A percentile compares a stretch with the other conserved stretches of the same genome.
phyloP scores from a whole-genome alignment of 2,113 vertebrate genomes.

The Gnathonemus longibarbis region DNA sequence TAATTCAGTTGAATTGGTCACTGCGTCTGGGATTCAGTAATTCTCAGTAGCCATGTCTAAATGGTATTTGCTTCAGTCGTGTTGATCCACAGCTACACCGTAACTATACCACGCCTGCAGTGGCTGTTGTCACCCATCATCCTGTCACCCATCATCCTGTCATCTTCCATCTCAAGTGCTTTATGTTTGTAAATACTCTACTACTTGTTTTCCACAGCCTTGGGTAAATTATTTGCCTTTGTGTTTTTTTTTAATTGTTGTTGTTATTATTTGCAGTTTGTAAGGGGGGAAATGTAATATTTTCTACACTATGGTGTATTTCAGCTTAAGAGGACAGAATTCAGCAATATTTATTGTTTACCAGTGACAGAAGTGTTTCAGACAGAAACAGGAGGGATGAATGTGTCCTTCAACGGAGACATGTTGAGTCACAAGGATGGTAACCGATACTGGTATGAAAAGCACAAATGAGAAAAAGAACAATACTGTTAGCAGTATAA shows the following conservation, averaged over 20 bases:
- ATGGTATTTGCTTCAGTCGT: neutral
- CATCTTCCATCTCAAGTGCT: conserved; percentile 31
- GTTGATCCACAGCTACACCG: neutral
- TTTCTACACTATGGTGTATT: neutral
- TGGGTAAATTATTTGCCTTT: conserved; percentile 39
- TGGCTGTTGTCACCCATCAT: neutral
- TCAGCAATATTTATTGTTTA: conserved; percentile 27
- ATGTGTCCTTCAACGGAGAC: conserved; percentile 6
- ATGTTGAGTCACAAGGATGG: conserved; percentile 6
- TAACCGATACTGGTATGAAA: conserved; percentile 11
- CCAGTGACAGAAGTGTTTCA: neutral
- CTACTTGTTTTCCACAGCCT: conserved; percentile 28
- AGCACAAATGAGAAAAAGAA: conserved; percentile 21
- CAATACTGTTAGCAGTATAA: conserved; percentile 20
- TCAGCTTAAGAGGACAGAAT: conserved; percentile 22
- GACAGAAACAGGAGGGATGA: neutral
- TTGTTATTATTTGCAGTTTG: neutral
- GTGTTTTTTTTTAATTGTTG: conserved; percentile 6
- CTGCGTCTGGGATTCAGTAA: neutral
- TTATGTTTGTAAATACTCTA: conserved; percentile 40
- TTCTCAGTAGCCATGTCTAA: conserved; percentile 5
- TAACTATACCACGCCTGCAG: neutral
- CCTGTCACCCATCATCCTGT: neutral
- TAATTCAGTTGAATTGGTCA: neutral
- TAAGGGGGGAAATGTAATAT: neutral